Base-by-base conservation (phyloP, 2,888 invertebrate species). In the Drosophila neoperkinsi region DNA sequence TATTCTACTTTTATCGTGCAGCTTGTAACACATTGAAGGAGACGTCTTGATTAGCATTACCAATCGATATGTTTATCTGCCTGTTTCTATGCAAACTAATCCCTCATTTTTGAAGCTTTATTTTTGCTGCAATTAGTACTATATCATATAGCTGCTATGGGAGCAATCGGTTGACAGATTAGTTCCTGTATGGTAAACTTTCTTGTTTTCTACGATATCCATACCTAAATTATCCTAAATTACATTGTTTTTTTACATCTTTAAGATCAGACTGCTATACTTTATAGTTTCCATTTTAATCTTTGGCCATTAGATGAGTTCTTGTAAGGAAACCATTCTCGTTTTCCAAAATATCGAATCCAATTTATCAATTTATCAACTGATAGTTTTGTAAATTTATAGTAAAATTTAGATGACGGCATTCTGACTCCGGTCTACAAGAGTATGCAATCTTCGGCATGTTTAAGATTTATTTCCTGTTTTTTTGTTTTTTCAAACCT, bases 401-500 rank as follows among this genome's bases (percentile, higher is more conserved):
- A 11, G n/a, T 11, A 11, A 36, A 7, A 36, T 36, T 16, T 16
- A 36, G 16, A 18, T 36, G 6, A 36, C 3, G 41, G n/a, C n/a
- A n/a, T 41, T 41, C 7, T 10, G 41, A n/a, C 4, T 41, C 0
- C 4, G 10, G n/a, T 0, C 4, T 4, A 2, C 10, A 41, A 46
- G 46, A 46, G 46, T 25, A 46, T 25, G 16, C 25, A 16, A 9
- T 25, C 16, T 25, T 46, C 28, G 46, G 46, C 25, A 16, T 46
- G 16, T 4, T 25, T 9, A 4, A 16, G 9, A 25, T 25, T 25
- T 25, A 25, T 56, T 38, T 5, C 1, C 4, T 13, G 3, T 30
- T 30, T 56, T 41, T 41, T 36, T 9, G 4, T n/a, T n/a, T 41
- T 72, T 77, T 41, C 5, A 73, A 70, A 65, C 13, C 7, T 41